Evolutionary conservation across 2,888 invertebrate species (phyloP).

Genomic region (Galerucella calmariensis): DNA sequence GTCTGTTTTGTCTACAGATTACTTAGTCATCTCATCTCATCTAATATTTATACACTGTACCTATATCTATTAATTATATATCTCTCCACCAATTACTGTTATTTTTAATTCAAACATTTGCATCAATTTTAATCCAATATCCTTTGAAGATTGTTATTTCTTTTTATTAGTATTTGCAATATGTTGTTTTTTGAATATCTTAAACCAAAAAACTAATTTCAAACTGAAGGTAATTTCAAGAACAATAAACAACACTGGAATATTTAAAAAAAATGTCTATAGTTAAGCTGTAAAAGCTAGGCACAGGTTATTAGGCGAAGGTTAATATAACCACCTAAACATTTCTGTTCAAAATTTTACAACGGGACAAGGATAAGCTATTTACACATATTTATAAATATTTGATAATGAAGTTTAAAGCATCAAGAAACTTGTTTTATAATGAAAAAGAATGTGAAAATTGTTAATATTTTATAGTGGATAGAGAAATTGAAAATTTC

Average conservation of each 20-base stretch:
- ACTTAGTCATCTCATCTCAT: too few species aligned
- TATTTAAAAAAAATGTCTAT: constrained; percentile 47
- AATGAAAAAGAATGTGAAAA: too few species aligned
- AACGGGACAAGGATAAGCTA: constrained; percentile 35
- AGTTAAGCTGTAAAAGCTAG: constrained; percentile 58
- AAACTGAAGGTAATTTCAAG: constrained; percentile 15
- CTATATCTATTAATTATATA: too few species aligned
- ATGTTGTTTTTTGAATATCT: too few species aligned
- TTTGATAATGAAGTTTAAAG: constrained; percentile 37
- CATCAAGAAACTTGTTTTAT: neutral
- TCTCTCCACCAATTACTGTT: too few species aligned
- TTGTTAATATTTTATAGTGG: neutral
- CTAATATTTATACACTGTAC: too few species aligned
- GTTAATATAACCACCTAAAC: constrained; percentile 46
- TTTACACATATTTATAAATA: constrained; percentile 33
- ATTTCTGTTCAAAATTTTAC: constrained; percentile 43
- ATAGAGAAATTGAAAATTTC: too few species aligned
- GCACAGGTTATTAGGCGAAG: constrained; percentile 58
- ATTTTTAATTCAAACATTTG: too few species aligned
- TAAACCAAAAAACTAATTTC: neutral
- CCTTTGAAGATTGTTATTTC: too few species aligned
- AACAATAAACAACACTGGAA: constrained; percentile 37
- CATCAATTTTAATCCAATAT: too few species aligned
- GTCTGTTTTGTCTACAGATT: too few species aligned
- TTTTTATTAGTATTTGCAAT: too few species aligned